Conservation (phyloP, 2,888 invertebrate species). For the Pammene fasciana region DNA sequence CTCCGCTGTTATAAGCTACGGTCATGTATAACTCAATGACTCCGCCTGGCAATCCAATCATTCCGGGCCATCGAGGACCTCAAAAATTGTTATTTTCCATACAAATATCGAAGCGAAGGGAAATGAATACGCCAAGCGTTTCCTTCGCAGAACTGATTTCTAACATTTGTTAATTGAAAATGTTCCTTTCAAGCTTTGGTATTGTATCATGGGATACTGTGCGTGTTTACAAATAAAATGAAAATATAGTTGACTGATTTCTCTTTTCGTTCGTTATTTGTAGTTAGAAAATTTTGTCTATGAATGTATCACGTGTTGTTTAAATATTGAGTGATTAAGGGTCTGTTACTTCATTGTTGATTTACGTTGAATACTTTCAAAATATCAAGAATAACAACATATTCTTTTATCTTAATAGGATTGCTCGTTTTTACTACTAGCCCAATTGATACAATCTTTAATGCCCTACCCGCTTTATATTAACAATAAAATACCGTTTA, state of each 20-base stretch:
- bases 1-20: background rate
- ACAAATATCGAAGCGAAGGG: conserved; percentile 23
- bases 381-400: no score
- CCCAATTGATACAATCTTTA: background rate
- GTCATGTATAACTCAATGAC: conserved; percentile 33
- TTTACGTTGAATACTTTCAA: no score
- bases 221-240: background rate
- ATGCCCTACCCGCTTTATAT: background rate
- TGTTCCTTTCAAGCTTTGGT: background rate
- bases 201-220: background rate
- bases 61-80: conserved; percentile 32
- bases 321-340: no score
- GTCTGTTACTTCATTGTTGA: no score
- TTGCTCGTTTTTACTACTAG: background rate
- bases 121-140: conserved; percentile 27
- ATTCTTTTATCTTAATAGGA: background rate
- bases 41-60: conserved; percentile 40
- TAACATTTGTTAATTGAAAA: conserved; percentile 5
- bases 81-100: conserved; percentile 39
- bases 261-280: no score
- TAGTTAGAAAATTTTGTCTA: no score
- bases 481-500: background rate
- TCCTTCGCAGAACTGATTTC: conserved; percentile 15
- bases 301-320: no score
- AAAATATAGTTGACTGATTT: background rate